Conservation (phyloP, 2,113 vertebrate genomes). For the Nycticryphes semicollaris region DNA sequence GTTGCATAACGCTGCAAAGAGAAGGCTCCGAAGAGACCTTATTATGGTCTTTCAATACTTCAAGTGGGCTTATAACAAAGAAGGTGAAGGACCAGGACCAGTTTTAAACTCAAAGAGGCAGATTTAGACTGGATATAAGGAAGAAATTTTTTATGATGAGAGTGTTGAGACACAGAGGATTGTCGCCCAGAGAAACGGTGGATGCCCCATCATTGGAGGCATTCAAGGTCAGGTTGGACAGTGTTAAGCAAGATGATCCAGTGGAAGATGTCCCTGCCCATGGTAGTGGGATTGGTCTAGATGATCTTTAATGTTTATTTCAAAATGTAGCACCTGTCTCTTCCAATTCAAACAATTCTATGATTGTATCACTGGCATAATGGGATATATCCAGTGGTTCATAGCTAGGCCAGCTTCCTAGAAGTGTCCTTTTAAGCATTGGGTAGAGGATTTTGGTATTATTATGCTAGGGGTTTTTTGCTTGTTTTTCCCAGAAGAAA, state of each 20-base stretch:
- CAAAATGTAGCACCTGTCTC: no score
- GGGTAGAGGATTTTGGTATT: not conserved
- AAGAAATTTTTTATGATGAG: not conserved
- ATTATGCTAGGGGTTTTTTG: not conserved
- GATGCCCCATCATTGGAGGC: not conserved
- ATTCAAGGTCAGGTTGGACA: not conserved
- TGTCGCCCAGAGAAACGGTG: not conserved
- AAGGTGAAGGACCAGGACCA: not conserved
- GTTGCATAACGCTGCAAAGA: not conserved
- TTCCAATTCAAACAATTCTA: not conserved
- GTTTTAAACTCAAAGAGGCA: not conserved
- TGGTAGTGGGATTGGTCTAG: not conserved
- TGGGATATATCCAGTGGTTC: not conserved
- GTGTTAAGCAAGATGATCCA: not conserved
- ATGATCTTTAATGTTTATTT: not conserved
- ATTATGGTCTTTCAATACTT: not conserved
- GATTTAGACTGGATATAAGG: not conserved
- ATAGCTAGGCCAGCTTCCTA: not conserved
- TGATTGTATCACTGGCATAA: not conserved
- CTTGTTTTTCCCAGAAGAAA: not conserved
- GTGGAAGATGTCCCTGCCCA: not conserved
- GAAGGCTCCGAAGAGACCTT: not conserved
- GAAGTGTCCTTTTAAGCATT: not conserved
- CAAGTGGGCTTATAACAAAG: not conserved
- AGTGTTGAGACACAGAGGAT: fast-evolving